Evolutionary conservation across 2,797 vertebrate genomes (phyloP).

Genomic region (Sebastes trivittatus): DNA sequence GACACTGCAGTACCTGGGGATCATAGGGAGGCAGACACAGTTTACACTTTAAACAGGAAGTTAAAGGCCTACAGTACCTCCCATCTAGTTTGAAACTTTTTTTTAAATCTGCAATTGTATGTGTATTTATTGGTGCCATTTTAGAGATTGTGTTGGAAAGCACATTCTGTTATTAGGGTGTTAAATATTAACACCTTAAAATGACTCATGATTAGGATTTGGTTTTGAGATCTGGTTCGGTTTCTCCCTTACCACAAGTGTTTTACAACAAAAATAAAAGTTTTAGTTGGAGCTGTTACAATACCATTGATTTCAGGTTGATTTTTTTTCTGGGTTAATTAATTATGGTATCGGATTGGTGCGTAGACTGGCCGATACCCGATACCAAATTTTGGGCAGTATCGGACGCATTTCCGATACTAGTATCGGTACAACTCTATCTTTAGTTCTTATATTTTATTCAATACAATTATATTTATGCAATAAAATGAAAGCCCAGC

Average conservation of each 20-base stretch:
- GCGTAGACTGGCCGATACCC: no score
- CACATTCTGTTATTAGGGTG: background rate
- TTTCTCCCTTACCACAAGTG: background rate
- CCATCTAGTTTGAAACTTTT: background rate
- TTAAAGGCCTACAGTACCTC: background rate
- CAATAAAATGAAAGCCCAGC: background rate
- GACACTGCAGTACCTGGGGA: background rate
- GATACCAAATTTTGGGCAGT: no score
- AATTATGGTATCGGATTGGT: no score
- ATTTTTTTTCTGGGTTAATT: no score
- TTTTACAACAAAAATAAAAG: background rate
- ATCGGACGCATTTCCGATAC: no score
- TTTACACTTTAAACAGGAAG: background rate
- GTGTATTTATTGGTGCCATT: background rate
- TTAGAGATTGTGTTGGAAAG: background rate
- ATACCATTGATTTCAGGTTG: no score
- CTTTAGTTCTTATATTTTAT: background rate
- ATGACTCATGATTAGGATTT: background rate
- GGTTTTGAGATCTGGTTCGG: background rate
- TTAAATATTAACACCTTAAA: conserved; percentile 3
- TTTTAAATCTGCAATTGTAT: background rate
- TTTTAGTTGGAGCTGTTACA: background rate
- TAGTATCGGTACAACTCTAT: no score
- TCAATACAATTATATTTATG: background rate
- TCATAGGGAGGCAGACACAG: background rate